phyloP scores from a whole-genome alignment of 2,113 vertebrate species.

The Atlantisia rogersi region DNA sequence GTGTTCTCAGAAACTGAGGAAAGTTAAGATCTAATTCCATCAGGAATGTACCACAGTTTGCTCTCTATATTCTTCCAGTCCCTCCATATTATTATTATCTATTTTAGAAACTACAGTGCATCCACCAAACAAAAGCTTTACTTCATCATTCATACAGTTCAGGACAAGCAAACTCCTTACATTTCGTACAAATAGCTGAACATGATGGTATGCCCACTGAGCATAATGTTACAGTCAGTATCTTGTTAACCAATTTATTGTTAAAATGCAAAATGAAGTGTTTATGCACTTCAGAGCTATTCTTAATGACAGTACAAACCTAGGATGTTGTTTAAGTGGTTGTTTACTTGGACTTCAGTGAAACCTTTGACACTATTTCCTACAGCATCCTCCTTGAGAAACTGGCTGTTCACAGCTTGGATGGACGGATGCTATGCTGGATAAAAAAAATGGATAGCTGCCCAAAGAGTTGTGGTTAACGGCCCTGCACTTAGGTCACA shows the following conservation, averaged over 20 bases:
- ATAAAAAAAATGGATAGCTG: background rate
- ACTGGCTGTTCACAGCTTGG: background rate
- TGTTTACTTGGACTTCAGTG: background rate
- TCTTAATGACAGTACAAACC: background rate
- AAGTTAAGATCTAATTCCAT: background rate
- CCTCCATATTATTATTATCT: too few relatives aligned
- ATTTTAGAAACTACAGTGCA: background rate
- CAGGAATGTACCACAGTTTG: background rate
- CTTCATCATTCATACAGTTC: background rate
- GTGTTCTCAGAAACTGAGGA: background rate
- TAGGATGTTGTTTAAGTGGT: accelerated
- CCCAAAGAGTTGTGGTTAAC: background rate
- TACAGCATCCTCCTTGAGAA: background rate
- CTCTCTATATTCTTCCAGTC: too few relatives aligned
- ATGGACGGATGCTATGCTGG: background rate
- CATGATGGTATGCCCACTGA: background rate
- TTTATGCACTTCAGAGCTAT: background rate
- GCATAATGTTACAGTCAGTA: background rate
- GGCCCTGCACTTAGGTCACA: background rate
- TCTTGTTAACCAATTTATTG: background rate
- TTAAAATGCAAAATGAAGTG: background rate
- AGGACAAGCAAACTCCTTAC: background rate
- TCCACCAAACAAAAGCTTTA: background rate
- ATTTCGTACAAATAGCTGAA: background rate
- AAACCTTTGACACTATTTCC: background rate